phyloP scores from a whole-genome alignment of 2,113 vertebrate genomes.

The Catagonus wagneri region DNA sequence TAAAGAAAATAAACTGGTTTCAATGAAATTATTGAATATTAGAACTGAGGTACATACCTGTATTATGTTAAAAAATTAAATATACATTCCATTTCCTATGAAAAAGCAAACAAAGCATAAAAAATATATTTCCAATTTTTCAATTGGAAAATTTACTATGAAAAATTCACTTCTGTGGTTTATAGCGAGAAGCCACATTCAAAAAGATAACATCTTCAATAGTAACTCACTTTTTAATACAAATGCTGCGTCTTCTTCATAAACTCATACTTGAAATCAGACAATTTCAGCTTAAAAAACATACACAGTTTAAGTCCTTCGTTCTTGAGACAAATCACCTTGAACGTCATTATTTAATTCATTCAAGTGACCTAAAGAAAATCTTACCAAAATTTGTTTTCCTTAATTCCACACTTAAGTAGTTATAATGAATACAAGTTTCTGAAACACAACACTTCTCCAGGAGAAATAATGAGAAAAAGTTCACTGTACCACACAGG shows the following conservation, averaged over 20 bases:
- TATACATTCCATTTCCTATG: conserved; percentile 54
- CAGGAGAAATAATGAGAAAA: background rate
- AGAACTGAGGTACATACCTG: conserved; percentile 73
- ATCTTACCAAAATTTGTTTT: background rate
- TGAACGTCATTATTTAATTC: background rate
- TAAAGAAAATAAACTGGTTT: conserved; percentile 29
- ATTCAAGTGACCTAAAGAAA: conserved; percentile 55
- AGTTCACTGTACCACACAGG: background rate
- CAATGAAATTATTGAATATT: background rate
- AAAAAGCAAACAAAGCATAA: conserved; percentile 72
- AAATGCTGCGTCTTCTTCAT: background rate
- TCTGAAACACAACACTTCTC: background rate
- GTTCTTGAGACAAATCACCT: background rate
- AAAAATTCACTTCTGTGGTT: conserved; percentile 35
- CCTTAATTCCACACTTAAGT: conserved; percentile 40
- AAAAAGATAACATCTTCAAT: background rate
- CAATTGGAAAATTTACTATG: background rate
- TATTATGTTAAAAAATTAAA: conserved; percentile 61
- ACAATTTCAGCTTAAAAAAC: background rate
- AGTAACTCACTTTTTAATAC: background rate
- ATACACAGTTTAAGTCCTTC: background rate
- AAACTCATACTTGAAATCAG: background rate
- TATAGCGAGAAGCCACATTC: background rate
- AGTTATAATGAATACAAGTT: conserved; percentile 30
- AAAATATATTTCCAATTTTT: conserved; percentile 1